A percentile compares a stretch with the other conserved stretches of the same genome.
Conservation (phyloP, 2,113 vertebrate species). For the Polypterus senegalus region DNA sequence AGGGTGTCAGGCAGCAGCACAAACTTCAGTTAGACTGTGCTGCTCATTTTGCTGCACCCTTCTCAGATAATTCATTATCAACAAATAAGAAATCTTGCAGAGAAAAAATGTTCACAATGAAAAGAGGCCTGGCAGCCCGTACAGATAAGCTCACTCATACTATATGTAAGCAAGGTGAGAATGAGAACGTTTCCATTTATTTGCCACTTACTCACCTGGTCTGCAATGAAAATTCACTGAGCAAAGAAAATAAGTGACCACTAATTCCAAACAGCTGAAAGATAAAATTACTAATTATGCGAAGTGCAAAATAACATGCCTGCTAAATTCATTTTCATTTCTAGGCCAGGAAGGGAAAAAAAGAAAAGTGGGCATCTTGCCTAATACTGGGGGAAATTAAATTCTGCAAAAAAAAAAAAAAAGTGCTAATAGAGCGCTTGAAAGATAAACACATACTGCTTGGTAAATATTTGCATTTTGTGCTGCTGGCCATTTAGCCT, state of each 20-base stretch:
- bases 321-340: constrained; percentile 15
- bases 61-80: neutral
- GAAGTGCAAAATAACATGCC: constrained; percentile 17
- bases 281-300: constrained; percentile 16
- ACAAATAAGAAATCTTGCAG: constrained; percentile 3
- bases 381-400: constrained; percentile 6
- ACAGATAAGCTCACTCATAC: too few species aligned
- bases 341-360: neutral
- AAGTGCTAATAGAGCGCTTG: constrained; percentile 5
- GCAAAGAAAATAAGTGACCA: constrained; percentile 9
- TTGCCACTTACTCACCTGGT: neutral
- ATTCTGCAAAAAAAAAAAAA: neutral
- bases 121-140: too few species aligned
- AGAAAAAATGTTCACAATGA: neutral
- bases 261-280: constrained; percentile 12
- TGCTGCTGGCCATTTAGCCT: constrained; percentile 7
- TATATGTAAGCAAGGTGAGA: too few species aligned
- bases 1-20: too few species aligned
- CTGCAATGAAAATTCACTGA: constrained; percentile 7
- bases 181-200: too few species aligned
- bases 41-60: too few species aligned
- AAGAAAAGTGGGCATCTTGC: neutral
- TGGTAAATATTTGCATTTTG: constrained; percentile 22
- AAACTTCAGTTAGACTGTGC: too few species aligned
- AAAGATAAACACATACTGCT: constrained; percentile 10